Conservation (phyloP, 2,113 vertebrate species). For the Apus apus region DNA sequence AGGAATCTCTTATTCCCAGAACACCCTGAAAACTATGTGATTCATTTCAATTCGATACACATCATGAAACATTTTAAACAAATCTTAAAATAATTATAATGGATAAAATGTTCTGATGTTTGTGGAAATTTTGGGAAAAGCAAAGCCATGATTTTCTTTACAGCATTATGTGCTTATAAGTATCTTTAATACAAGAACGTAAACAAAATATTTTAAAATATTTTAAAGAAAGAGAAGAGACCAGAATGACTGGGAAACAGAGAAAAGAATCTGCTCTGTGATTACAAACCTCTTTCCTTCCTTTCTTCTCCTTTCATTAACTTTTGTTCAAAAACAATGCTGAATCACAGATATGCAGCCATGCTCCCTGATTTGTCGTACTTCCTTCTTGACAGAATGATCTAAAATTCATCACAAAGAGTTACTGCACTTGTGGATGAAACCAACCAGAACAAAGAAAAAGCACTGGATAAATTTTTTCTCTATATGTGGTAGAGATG, state of each 20-base stretch:
- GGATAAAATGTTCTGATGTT: neutral
- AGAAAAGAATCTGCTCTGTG: neutral
- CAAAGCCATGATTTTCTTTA: neutral
- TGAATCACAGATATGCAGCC: neutral
- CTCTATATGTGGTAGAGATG: neutral
- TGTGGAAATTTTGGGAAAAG: neutral
- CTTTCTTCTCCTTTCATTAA: neutral
- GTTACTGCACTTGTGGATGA: neutral
- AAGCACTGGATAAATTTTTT: neutral
- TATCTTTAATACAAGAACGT: neutral
- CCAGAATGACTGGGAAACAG: neutral
- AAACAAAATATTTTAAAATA: neutral
- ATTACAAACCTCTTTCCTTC: neutral
- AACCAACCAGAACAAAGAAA: neutral
- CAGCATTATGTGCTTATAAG: neutral
- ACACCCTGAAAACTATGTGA: conserved; percentile 17
- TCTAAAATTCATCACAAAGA: neutral
- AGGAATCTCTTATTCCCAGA: neutral
- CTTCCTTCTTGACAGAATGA: neutral
- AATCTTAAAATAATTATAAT: conserved; percentile 56
- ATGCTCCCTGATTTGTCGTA: neutral
- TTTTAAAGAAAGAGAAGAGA: neutral
- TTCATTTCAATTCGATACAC: conserved; percentile 47
- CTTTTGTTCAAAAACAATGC: neutral
- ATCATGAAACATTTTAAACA: conserved; percentile 53